Evolutionary conservation across 2,113 vertebrate species (phyloP).

Genomic region (Pongo pygmaeus): DNA sequence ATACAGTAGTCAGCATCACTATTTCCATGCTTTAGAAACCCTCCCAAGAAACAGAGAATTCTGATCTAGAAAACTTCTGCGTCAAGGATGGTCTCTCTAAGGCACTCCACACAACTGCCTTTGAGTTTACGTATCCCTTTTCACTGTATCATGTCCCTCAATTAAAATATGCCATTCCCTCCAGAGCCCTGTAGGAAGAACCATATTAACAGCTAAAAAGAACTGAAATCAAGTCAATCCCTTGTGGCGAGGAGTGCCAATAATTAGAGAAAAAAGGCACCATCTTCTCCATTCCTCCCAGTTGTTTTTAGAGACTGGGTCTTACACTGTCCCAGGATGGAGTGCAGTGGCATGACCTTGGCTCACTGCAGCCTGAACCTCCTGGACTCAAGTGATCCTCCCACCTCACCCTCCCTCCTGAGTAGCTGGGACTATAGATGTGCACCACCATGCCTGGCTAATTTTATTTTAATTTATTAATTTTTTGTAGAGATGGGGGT

Average conservation of each 20-base stretch:
- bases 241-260: conserved; percentile 5
- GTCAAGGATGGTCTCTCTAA: not conserved
- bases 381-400: too few species aligned
- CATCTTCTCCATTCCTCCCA: not conserved
- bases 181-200: conserved; percentile 58
- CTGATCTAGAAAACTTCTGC: not conserved
- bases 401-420: too few species aligned
- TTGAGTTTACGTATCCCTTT: conserved; percentile 34
- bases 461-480: too few species aligned
- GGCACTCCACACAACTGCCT: not conserved
- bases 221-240: conserved; percentile 57
- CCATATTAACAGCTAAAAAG: conserved; percentile 59
- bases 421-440: too few species aligned
- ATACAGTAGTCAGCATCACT: not conserved
- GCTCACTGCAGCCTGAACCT: too few species aligned
- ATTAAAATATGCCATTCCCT: conserved; percentile 68
- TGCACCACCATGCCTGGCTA: too few species aligned
- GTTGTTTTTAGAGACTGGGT: too few species aligned
- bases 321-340: too few species aligned
- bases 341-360: too few species aligned
- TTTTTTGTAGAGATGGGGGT: too few species aligned
- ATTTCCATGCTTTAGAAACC: rapidly evolving
- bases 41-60: not conserved
- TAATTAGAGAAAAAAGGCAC: conserved; percentile 35
- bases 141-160: conserved; percentile 44